Conservation (phyloP, 2,113 vertebrate genomes). For the Glareola pratincola region DNA sequence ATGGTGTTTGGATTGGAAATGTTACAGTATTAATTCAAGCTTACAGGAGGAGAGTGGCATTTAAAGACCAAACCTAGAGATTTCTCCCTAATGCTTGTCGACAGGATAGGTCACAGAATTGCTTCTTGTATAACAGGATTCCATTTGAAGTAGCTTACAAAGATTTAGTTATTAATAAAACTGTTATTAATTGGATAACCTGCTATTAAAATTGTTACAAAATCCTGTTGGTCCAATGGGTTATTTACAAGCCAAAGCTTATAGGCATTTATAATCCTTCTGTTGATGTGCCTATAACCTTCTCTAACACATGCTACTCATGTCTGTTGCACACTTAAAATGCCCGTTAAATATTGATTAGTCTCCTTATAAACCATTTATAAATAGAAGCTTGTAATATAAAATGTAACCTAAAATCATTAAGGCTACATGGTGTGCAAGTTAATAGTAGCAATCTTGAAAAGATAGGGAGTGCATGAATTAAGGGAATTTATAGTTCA, state of each 20-base stretch:
- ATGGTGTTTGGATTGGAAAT: slow-evolving; percentile 10
- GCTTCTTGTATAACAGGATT: not conserved
- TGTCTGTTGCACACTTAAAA: slow-evolving; percentile 15
- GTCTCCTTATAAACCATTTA: slow-evolving; percentile 20
- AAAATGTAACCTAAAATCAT: slow-evolving; percentile 33
- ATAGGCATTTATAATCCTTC: not conserved
- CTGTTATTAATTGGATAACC: not conserved
- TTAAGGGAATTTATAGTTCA: not conserved
- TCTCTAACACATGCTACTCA: not conserved
- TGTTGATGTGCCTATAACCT: not conserved
- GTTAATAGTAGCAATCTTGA: not conserved
- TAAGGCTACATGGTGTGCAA: slow-evolving; percentile 3
- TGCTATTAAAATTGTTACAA: not conserved
- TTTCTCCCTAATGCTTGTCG: not conserved
- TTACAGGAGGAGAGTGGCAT: not conserved
- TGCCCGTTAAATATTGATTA: slow-evolving; percentile 38
- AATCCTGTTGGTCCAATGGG: not conserved
- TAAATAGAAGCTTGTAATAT: slow-evolving; percentile 9
- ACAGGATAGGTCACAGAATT: not conserved
- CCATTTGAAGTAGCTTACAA: not conserved
- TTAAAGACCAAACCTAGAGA: not conserved
- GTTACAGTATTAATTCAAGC: not conserved
- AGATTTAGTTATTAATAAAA: not conserved
- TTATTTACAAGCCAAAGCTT: not conserved
- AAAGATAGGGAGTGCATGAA: not conserved